phyloP scores from a whole-genome alignment of 2,797 vertebrate genomes.

The Rhyacichthys aspro region DNA sequence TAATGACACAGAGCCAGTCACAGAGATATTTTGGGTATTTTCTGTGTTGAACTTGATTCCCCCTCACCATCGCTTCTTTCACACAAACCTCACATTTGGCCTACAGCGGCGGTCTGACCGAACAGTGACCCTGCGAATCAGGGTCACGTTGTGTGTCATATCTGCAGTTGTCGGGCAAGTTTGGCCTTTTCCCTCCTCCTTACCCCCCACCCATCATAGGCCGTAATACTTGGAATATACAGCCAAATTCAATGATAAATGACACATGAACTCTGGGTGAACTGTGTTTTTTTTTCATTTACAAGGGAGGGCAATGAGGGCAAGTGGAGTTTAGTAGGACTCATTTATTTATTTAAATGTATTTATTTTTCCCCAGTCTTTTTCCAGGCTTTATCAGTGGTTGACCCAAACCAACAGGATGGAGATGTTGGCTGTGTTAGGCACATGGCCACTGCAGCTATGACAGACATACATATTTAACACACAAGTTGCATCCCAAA shows the following conservation, averaged over 20 bases:
- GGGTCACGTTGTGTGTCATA: slow-evolving; percentile 65
- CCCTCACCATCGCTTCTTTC: slow-evolving; percentile 12
- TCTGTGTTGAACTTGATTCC: slow-evolving; percentile 35
- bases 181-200: slow-evolving; percentile 41
- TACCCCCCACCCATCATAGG: slow-evolving; percentile 34
- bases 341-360: slow-evolving; percentile 6
- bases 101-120: slow-evolving; percentile 74
- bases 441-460: slow-evolving; percentile 29
- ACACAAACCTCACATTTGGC: slow-evolving; percentile 41
- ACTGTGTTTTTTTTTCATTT: slow-evolving; percentile 52
- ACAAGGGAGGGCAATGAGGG: slow-evolving; percentile 34
- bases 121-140: slow-evolving; percentile 65
- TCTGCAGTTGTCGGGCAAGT: slow-evolving; percentile 53
- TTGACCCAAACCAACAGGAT: slow-evolving; percentile 32
- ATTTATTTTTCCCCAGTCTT: slow-evolving; percentile 15
- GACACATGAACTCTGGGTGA: slow-evolving; percentile 74
- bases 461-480: slow-evolving; percentile 35
- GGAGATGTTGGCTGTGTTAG: not conserved
- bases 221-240: slow-evolving; percentile 41
- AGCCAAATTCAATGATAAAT: slow-evolving; percentile 42
- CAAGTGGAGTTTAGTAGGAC: slow-evolving; percentile 53
- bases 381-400: slow-evolving; percentile 38
- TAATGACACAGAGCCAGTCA: slow-evolving; percentile 60
- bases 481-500: slow-evolving; percentile 12
- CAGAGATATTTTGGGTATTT: slow-evolving; percentile 65